Conservation (phyloP, 2,113 vertebrate species). For the Salvator merianae region DNA sequence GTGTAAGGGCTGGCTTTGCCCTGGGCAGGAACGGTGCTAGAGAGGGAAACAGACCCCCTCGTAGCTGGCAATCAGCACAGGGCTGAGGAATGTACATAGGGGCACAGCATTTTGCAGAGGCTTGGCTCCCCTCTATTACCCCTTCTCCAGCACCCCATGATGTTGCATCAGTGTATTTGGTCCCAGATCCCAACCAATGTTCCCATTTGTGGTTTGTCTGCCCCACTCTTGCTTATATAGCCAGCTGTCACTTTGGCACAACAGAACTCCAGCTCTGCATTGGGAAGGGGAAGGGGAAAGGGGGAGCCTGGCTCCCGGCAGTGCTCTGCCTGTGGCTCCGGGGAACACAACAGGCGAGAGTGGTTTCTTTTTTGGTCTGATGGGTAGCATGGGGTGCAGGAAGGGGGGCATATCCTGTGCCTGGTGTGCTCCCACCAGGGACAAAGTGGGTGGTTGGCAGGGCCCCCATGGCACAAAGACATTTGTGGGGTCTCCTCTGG, state of each 20-base stretch:
- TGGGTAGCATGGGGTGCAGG: background rate
- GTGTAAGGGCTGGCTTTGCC: background rate
- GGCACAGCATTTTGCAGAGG: background rate
- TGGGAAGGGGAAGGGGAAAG: background rate
- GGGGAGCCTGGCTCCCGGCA: constrained; percentile 25
- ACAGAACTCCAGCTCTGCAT: constrained; percentile 41
- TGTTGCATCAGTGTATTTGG: constrained; percentile 70
- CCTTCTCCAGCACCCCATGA: constrained; percentile 46
- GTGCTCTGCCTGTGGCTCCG: constrained; percentile 7
- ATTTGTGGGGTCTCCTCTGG: constrained; percentile 55
- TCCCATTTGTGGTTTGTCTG: constrained; percentile 17
- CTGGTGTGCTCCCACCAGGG: background rate
- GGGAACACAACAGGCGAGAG: constrained; percentile 17
- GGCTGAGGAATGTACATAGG: constrained; percentile 27
- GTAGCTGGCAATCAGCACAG: background rate
- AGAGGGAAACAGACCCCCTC: background rate
- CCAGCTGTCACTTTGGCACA: constrained; percentile 47
- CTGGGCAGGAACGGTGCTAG: background rate
- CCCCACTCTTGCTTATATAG: background rate
- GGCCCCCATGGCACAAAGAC: constrained; percentile 37
- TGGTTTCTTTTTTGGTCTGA: constrained; percentile 23
- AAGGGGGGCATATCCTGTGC: background rate
- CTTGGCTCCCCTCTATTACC: background rate
- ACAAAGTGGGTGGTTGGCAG: background rate
- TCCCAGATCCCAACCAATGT: constrained; percentile 56